A percentile compares a stretch with the other conserved stretches of the same genome.
These are phyloP conservation scores for Galagoides demidoff DNA, from an alignment of 2,797 vertebrate genomes.

Conservation along the genomic window DNA sequence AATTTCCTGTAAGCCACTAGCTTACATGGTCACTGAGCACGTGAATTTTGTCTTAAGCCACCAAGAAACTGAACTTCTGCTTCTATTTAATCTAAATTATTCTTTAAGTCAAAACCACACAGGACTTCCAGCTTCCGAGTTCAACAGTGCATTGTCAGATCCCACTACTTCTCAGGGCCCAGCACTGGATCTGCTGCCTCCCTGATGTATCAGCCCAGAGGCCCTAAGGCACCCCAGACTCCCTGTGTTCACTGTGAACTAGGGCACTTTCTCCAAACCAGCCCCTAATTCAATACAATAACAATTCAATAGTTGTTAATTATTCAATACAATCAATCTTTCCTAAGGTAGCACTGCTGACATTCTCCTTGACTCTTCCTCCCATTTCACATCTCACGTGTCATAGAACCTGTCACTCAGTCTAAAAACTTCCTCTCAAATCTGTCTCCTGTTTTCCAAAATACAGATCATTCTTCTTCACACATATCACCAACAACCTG, in stretches of 20 bases:
- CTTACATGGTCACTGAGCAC: neutral
- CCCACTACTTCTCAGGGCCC: neutral
- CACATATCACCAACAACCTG: neutral
- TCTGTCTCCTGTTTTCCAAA: slow-evolving; percentile 13
- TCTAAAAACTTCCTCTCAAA: neutral
- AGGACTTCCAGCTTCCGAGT: neutral
- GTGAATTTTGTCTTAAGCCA: neutral
- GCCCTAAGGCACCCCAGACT: neutral
- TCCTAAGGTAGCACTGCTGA: neutral
- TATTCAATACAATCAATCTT: neutral
- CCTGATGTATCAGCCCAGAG: neutral
- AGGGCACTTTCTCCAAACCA: neutral
- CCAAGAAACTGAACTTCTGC: neutral
- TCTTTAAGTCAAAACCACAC: neutral
- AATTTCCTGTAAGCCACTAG: neutral
- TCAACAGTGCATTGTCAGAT: neutral
- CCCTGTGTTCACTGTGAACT: neutral
- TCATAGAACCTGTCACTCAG: neutral
- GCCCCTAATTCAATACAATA: neutral
- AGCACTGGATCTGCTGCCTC: neutral
- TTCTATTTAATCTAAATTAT: neutral
- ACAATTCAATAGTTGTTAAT: too few relatives aligned
- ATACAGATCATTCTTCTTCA: neutral
- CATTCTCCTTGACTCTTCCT: neutral
- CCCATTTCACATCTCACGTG: neutral